Evolutionary conservation across 2,113 vertebrate genomes (phyloP).

Genomic region (Oreamnos americanus): DNA sequence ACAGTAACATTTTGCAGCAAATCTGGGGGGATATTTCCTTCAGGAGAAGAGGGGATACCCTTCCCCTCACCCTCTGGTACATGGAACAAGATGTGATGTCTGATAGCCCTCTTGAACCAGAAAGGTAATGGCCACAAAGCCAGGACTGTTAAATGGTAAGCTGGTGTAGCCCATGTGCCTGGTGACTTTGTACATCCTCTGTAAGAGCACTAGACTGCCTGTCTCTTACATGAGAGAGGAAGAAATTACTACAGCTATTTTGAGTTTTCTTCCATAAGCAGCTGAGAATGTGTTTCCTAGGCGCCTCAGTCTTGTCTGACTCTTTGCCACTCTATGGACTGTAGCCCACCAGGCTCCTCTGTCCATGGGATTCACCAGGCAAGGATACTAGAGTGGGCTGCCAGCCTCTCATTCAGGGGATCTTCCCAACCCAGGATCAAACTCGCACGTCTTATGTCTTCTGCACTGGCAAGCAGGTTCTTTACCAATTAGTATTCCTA

Average conservation of each 20-base stretch:
- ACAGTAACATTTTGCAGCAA: neutral
- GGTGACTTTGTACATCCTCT: neutral
- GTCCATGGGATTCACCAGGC: neutral
- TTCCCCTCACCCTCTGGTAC: neutral
- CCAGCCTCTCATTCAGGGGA: neutral
- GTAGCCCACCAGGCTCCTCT: neutral
- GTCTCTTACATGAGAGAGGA: neutral
- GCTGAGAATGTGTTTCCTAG: neutral
- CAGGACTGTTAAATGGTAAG: neutral
- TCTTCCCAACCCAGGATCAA: neutral
- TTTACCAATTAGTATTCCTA: neutral
- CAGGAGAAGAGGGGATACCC: neutral
- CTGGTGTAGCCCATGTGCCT: neutral
- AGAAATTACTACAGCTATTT: neutral
- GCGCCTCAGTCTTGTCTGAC: neutral
- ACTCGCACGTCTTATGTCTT: neutral
- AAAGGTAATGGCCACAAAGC: neutral
- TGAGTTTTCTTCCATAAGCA: neutral
- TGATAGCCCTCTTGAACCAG: neutral
- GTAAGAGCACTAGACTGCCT: neutral
- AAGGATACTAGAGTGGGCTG: neutral
- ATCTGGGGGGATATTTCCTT: neutral
- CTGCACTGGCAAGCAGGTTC: neutral
- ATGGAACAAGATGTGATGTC: neutral
- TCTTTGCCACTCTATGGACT: neutral